Conservation (phyloP, 2,888 invertebrate species). For the Empis stercorea region DNA sequence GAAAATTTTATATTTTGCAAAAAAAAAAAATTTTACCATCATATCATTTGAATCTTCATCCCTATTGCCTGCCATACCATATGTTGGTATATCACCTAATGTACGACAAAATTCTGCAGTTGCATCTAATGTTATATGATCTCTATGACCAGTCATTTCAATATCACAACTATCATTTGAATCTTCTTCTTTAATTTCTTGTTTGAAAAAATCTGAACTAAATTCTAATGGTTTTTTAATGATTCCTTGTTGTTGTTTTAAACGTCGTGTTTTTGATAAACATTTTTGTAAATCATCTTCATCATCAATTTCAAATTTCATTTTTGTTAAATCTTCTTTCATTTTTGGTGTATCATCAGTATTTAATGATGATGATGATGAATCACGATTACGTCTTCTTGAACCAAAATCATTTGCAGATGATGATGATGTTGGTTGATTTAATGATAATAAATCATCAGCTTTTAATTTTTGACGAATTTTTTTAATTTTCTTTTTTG, state of each 20-base stretch:
- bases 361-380: constrained; percentile 8
- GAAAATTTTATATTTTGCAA: constrained; percentile 21
- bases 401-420: constrained; percentile 25
- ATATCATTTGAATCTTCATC: constrained; percentile 62
- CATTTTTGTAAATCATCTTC: constrained; percentile 61
- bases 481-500: constrained; percentile 64
- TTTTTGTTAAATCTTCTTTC: constrained; percentile 26
- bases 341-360: constrained; percentile 51
- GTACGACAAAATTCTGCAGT: constrained; percentile 96
- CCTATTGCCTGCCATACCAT: constrained; percentile 80
- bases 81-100: constrained; percentile 88
- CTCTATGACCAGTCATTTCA: constrained; percentile 14
- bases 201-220: constrained; percentile 37
- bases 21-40: constrained; percentile 34
- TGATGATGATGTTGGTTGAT: constrained; percentile 24
- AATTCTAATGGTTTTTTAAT: constrained; percentile 25
- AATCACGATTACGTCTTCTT: constrained; percentile 37
- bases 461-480: constrained; percentile 56
- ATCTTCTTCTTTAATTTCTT: constrained; percentile 39
- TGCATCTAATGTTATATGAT: constrained; percentile 72
- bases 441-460: constrained; percentile 50
- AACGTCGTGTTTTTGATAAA: constrained; percentile 55
- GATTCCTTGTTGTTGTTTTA: constrained; percentile 43
- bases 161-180: constrained; percentile 31
- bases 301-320: constrained; percentile 49